Percentiles rank a stretch among this genome's conserved stretches.
phyloP scores from a whole-genome alignment of 2,113 vertebrate genomes.

The Heterotilapia buettikoferi region DNA sequence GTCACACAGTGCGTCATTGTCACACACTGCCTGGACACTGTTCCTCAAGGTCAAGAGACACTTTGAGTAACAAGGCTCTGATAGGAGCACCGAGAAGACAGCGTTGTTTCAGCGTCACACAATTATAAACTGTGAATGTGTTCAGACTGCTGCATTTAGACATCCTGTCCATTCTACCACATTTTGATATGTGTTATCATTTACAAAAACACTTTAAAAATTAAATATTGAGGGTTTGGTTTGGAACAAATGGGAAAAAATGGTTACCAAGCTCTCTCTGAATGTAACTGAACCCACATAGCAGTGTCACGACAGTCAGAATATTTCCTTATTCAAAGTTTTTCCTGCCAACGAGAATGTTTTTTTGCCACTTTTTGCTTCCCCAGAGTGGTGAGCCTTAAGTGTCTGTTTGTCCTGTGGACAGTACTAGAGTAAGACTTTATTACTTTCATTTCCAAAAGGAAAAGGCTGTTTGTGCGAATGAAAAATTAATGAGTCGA shows the following conservation, averaged over 20 bases:
- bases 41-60: slow-evolving; percentile 30
- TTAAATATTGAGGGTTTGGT: neutral
- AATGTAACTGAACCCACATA: neutral
- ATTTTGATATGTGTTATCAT: neutral
- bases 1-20: slow-evolving; percentile 31
- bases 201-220: neutral
- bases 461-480: neutral
- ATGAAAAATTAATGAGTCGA: slow-evolving; percentile 29
- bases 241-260: neutral
- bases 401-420: neutral
- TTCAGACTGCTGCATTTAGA: neutral
- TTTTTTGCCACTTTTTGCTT: neutral
- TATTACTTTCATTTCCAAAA: slow-evolving; percentile 19
- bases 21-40: neutral
- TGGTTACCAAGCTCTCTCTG: neutral
- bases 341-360: neutral
- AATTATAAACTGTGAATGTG: neutral
- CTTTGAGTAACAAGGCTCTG: neutral
- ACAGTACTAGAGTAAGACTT: neutral
- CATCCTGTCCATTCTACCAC: neutral
- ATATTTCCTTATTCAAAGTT: neutral
- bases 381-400: neutral
- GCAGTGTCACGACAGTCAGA: neutral
- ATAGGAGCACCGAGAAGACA: neutral
- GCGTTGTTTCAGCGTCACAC: neutral